These are phyloP conservation scores for Apoda limacodes DNA, from an alignment of 2,888 invertebrate genomes.

Conservation along the genomic window DNA sequence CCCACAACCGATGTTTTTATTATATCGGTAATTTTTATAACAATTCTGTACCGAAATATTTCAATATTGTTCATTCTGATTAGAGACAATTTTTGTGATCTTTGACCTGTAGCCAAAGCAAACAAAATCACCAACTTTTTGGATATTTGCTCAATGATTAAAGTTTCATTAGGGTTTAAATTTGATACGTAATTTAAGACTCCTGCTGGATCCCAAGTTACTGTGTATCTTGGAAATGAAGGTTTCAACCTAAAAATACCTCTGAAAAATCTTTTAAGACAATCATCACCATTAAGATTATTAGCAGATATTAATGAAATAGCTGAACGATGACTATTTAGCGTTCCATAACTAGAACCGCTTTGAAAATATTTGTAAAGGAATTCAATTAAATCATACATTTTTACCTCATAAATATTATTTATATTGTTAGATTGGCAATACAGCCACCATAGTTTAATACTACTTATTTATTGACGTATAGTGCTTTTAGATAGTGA, in stretches of 20 bases:
- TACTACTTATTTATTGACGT: conserved; percentile 10
- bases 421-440: conserved; percentile 4
- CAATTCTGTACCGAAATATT: conserved; percentile 1
- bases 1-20: conserved; percentile 15
- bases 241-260: conserved; percentile 14
- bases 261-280: conserved; percentile 7
- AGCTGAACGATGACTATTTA: conserved; percentile 13
- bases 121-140: conserved; percentile 10
- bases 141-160: conserved; percentile 2
- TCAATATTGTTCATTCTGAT: conserved; percentile 13
- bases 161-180: conserved; percentile 3
- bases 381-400: conserved; percentile 2
- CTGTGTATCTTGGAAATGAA: conserved; percentile 21
- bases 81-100: conserved; percentile 13
- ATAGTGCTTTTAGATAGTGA: conserved; percentile 9
- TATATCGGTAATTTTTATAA: conserved; percentile 11
- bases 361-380: conserved; percentile 5
- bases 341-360: conserved; percentile 9
- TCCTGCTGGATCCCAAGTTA: conserved; percentile 7
- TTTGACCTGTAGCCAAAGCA: conserved; percentile 13
- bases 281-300: conserved; percentile 5
- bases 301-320: conserved; percentile 11
- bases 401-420: neutral
- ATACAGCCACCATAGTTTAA: conserved; percentile 3
- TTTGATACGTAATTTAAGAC: conserved; percentile 6